Base-by-base conservation (phyloP, 2,888 invertebrate species). In the Eugnorisma glareosa region DNA sequence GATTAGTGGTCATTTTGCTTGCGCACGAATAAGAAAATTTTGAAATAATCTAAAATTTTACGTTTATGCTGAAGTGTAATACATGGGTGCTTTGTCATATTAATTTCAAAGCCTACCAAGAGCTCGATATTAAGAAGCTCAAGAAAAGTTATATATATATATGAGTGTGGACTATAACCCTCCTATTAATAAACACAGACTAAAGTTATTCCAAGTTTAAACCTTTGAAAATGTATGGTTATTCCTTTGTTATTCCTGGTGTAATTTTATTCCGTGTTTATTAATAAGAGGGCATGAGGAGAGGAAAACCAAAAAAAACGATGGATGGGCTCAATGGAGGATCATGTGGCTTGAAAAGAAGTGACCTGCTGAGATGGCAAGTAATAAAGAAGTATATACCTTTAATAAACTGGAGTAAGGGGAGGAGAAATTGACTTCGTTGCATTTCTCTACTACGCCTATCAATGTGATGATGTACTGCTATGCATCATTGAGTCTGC, bases 1-100 rank as follows among this genome's bases (percentile, higher is more conserved):
- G 79, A n/a, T 1, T 7, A 37, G 21, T 8, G 24, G 61, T 54
- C 59, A 8, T 61, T 74, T 79, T 24, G 51, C 13, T 18, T n/a
- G 1, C 21, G 11, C 15, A 18, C 24, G 8, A 45, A 68, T 21
- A 24, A 15, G 1, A n/a, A 43, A 6, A n/a, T 21, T 21, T 54
- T 28, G 10, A 43, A 28, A 31, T 24, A 18, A 24, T 37, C 11
- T 11, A n/a, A 31, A 18, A 13, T 24, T 45, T 28, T 28, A 4
- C 37, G 8, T 37, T 18, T 10, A 18, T 5, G 0, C 15, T 18
- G 24, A n/a, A 18, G 28, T 35, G 11, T 13, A 11, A 61, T 31
- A 18, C 8, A 48, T 18, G 13, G 24, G 11, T 13, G 24, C 24
- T 59, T 51, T 63, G 24, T 63, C 37, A 69, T 24, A 48, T 51